A percentile compares a stretch with the other conserved stretches of the same genome.
Conservation (phyloP, 2,113 vertebrate species). For the Sinosuthora webbiana region DNA sequence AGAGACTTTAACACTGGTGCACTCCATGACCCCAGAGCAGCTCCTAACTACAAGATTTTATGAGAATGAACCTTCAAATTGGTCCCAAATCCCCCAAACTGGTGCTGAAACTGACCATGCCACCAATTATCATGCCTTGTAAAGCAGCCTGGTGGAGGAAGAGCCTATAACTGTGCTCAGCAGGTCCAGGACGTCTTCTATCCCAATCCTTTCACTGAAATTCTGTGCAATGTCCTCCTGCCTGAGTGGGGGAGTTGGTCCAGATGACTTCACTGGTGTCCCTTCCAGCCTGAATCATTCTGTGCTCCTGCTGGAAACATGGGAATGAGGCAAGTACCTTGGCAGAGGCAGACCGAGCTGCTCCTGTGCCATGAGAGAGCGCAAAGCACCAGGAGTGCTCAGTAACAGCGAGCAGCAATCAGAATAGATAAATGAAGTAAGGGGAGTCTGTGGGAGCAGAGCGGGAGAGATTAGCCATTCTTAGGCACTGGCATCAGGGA, state of each 20-base stretch:
- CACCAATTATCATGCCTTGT: neutral
- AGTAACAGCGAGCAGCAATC: neutral
- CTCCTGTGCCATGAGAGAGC: neutral
- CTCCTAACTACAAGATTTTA: neutral
- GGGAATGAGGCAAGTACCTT: neutral
- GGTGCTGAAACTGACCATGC: neutral
- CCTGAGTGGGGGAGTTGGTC: neutral
- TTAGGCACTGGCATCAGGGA: constrained; percentile 54
- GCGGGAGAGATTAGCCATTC: neutral
- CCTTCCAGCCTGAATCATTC: neutral
- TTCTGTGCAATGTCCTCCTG: neutral
- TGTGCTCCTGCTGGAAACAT: neutral
- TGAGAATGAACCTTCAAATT: neutral
- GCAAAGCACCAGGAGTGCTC: neutral
- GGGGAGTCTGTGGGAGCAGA: neutral
- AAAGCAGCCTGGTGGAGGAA: neutral
- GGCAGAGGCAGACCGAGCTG: neutral
- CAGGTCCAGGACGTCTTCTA: neutral
- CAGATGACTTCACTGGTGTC: neutral
- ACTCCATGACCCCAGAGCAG: neutral
- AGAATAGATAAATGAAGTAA: neutral
- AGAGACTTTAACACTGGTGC: neutral
- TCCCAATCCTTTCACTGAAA: neutral
- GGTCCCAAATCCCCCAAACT: no score
- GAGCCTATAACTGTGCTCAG: neutral